These are phyloP conservation scores for Meteorus sp. DNA, from an alignment of 1,140 invertebrate species.

Conservation along the genomic window DNA sequence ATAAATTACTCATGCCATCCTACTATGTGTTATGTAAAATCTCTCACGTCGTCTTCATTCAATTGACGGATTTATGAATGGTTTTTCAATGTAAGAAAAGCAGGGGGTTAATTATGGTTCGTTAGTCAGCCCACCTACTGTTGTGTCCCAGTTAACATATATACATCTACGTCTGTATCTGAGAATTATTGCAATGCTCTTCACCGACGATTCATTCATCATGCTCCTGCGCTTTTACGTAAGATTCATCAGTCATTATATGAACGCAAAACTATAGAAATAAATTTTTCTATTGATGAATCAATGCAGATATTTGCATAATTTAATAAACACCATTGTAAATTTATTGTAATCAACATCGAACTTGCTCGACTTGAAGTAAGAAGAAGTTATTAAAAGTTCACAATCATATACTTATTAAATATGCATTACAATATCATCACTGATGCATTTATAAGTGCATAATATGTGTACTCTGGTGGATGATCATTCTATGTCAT, in stretches of 20 bases:
- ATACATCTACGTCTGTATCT: constrained; percentile 16
- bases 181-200: constrained; percentile 1
- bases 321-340: too few species aligned
- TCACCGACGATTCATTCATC: constrained; percentile 14
- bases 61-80: constrained; percentile 17
- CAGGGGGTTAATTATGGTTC: constrained; percentile 21
- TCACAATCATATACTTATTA: neutral
- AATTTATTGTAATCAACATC: too few species aligned
- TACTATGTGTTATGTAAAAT: neutral
- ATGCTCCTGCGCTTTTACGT: constrained; percentile 16
- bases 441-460: neutral
- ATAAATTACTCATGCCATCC: too few species aligned
- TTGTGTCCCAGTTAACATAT: constrained; percentile 8
- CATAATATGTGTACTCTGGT: neutral
- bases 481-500: constrained; percentile 47
- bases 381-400: too few species aligned
- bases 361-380: too few species aligned
- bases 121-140: constrained; percentile 27
- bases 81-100: constrained; percentile 13
- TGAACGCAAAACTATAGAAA: neutral
- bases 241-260: constrained; percentile 11
- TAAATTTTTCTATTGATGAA: too few species aligned
- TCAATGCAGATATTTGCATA: too few species aligned
- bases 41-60: constrained; percentile 9
- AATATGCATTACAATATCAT: neutral